phyloP scores from a whole-genome alignment of 2,888 invertebrate species.

The Cephus sareptanus region DNA sequence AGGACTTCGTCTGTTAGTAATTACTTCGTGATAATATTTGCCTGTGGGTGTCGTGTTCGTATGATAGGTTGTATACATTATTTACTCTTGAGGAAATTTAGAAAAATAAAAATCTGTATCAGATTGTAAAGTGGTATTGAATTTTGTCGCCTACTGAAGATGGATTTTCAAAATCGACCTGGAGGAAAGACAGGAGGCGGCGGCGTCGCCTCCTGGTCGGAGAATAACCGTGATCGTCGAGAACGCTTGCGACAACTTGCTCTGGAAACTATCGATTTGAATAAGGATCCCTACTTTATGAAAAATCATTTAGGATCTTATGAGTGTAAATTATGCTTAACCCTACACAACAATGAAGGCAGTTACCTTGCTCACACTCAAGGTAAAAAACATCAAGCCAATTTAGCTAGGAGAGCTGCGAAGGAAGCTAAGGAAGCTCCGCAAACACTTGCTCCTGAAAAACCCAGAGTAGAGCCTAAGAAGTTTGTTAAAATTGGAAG shows the following conservation, averaged over 20 bases:
- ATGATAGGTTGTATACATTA: too few relatives aligned
- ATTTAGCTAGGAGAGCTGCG: slow-evolving; percentile 95
- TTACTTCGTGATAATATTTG: too few relatives aligned
- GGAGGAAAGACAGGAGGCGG: slow-evolving; percentile 99
- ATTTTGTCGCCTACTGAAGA: slow-evolving; percentile 57
- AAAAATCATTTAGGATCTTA: slow-evolving; percentile 99
- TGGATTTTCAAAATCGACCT: slow-evolving; percentile 99
- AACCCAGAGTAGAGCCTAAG: slow-evolving; percentile 96
- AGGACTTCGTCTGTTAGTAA: too few relatives aligned
- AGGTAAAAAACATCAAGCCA: slow-evolving; percentile 99
- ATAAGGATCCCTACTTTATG: slow-evolving; percentile 99
- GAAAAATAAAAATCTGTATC: too few relatives aligned
- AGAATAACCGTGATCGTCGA: slow-evolving; percentile 95
- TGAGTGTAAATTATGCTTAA: slow-evolving; percentile 98
- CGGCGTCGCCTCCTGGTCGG: slow-evolving; percentile 98
- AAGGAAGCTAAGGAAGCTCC: slow-evolving; percentile 99
- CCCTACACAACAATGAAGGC: slow-evolving; percentile 98
- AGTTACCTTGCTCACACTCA: slow-evolving; percentile 99
- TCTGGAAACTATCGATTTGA: slow-evolving; percentile 97
- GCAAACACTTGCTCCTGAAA: slow-evolving; percentile 92
- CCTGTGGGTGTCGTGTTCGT: too few relatives aligned
- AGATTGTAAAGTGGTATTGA: too few relatives aligned
- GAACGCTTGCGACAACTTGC: slow-evolving; percentile 96
- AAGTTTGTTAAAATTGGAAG: slow-evolving; percentile 99
- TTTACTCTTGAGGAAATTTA: too few relatives aligned